Evolutionary conservation across 1,140 invertebrate species (phyloP), one percentile per base, ranked within the genome.

Genomic region (Danaus plexippus): DNA sequence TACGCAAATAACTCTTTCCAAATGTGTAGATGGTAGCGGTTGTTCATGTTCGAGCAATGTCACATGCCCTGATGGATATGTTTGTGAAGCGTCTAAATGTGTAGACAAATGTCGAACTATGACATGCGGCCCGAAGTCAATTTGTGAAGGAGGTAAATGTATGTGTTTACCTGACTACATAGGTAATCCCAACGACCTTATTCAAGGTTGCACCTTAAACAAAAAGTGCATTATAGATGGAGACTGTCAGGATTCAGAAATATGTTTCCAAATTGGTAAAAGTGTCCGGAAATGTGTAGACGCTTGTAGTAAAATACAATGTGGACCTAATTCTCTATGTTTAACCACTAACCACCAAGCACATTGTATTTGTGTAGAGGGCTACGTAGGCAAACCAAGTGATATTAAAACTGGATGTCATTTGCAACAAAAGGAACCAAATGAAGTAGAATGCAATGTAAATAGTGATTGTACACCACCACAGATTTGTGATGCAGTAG

Each of bases 291-390:
- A 94, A 77, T 96, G 95, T 80, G 91, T 96, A 1, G 94, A 96
- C 71, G 94, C 93, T 4, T 97, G 95, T 71, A 92, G 91, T 54
- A 95, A 95, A 82, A 88, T 94, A 9, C 94, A 96, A 69, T 97
- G 96, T 77, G 96, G 96, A 10, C 95, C 95, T 1, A 97, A 97
- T 80, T 95, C 95, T 4, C 80, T 96, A 1, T 97, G 96, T 73
- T 89, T 96, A 0, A 91, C 93, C 13, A 90, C 94, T 54, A 92
- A 94, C 70, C 95, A 96, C 78, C 89, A 92, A 44, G 94, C 95
- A 1, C 91, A 93, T 9, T 97, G 96, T 75, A 90, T 96, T 46
- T 97, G 96, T 77, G 85, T 91, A 15, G 92, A 95, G 57, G 93
- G 93, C 0, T 95, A 92, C 72, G 80, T 88, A 12, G 95, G 95